Conservation (phyloP, 2,113 vertebrate species). For the Aegithalos caudatus region DNA sequence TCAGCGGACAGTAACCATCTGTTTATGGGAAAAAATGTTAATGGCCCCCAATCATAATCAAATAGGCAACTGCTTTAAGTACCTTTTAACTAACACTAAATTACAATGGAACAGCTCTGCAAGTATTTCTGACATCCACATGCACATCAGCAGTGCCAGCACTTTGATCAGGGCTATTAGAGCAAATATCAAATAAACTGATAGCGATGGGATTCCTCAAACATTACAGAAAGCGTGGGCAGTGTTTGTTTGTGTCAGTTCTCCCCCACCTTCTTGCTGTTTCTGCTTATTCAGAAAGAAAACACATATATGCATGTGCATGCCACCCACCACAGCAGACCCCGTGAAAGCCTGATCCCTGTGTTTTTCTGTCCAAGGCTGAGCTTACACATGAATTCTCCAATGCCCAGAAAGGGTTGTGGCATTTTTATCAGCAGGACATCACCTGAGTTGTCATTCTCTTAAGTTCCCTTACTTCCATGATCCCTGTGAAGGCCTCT, state of each 20-base stretch:
- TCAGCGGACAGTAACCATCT: conserved; percentile 66
- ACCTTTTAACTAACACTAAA: conserved; percentile 72
- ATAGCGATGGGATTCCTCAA: background rate
- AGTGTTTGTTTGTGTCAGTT: background rate
- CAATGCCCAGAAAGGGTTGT: rapidly evolving
- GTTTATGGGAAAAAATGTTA: conserved; percentile 69
- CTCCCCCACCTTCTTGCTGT: background rate
- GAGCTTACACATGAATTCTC: background rate
- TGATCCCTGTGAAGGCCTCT: background rate
- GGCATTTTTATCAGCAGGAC: background rate
- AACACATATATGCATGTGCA: background rate
- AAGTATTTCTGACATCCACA: conserved; percentile 62
- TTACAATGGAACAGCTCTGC: conserved; percentile 60
- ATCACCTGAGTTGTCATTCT: background rate
- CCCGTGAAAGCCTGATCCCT: background rate
- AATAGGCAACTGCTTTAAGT: conserved; percentile 71
- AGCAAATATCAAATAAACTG: conserved; percentile 35
- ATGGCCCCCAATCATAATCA: conserved; percentile 71
- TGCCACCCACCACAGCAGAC: background rate
- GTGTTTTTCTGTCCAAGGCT: background rate
- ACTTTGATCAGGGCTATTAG: conserved; percentile 41
- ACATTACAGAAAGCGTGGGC: background rate
- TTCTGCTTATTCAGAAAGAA: background rate
- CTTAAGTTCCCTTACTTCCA: background rate
- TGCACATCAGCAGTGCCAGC: conserved; percentile 46